These are phyloP conservation scores for Tenthredo amoena DNA, from an alignment of 2,888 invertebrate species.

Conservation along the genomic window DNA sequence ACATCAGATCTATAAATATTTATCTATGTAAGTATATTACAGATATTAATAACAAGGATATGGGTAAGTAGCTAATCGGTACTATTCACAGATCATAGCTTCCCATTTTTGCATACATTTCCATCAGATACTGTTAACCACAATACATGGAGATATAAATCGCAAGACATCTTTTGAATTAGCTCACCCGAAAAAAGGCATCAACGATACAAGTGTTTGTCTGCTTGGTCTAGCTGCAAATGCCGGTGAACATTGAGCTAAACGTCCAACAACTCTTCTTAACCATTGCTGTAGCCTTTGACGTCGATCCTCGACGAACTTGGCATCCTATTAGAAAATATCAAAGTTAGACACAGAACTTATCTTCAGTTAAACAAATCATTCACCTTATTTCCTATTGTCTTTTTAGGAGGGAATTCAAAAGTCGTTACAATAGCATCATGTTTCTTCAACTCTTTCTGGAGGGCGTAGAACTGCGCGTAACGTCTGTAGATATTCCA, in stretches of 20 bases:
- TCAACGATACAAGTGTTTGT: slow-evolving; percentile 87
- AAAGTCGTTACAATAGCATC: slow-evolving; percentile 89
- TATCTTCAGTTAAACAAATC: slow-evolving; percentile 17
- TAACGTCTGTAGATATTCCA: slow-evolving; percentile 98
- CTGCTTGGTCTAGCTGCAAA: slow-evolving; percentile 88
- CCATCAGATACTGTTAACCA: neutral
- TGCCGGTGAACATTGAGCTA: slow-evolving; percentile 85
- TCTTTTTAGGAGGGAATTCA: slow-evolving; percentile 97
- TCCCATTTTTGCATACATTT: slow-evolving; percentile 15
- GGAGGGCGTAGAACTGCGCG: slow-evolving; percentile 93
- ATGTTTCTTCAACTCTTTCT: slow-evolving; percentile 90
- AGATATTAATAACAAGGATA: neutral
- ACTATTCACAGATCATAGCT: slow-evolving; percentile 34
- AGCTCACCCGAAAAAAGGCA: slow-evolving; percentile 93
- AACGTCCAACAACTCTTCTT: slow-evolving; percentile 88
- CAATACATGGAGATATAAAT: neutral
- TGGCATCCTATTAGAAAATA: slow-evolving; percentile 82
- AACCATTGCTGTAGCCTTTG: slow-evolving; percentile 93
- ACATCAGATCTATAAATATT: neutral
- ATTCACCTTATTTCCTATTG: slow-evolving; percentile 92
- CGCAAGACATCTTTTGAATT: slow-evolving; percentile 41
- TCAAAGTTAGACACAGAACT: slow-evolving; percentile 27
- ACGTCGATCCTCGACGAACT: slow-evolving; percentile 93
- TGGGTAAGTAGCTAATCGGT: slow-evolving; percentile 16
- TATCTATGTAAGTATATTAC: neutral